A percentile compares a stretch with the other conserved stretches of the same genome.
Conservation (phyloP, 2,888 invertebrate genomes). For the Neoitamus cyanurus region DNA sequence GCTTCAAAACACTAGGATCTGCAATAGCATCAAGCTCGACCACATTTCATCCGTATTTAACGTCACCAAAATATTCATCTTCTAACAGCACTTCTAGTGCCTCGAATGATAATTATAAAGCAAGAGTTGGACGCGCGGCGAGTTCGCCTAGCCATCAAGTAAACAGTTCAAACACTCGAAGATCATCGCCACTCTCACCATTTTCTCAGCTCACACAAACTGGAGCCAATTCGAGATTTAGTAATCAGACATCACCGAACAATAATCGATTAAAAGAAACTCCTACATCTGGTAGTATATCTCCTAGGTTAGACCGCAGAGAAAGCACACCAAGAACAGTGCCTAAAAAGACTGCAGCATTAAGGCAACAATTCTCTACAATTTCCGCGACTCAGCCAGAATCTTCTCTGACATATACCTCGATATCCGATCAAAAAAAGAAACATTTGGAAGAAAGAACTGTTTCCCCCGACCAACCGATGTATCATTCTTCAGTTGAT, state of each 20-base stretch:
- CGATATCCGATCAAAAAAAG: constrained; percentile 48
- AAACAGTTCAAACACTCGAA: constrained; percentile 60
- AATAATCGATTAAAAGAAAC: constrained; percentile 25
- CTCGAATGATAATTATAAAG: constrained; percentile 52
- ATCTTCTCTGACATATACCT: constrained; percentile 4
- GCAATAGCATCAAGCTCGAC: constrained; percentile 47
- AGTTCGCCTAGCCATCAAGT: constrained; percentile 55
- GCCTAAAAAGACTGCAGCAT: constrained; percentile 67
- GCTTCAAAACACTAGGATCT: constrained; percentile 49
- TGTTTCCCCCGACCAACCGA: constrained; percentile 44
- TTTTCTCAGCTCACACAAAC: constrained; percentile 34
- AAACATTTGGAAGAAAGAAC: constrained; percentile 40
- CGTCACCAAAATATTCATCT: constrained; percentile 56
- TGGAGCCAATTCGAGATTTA: neutral
- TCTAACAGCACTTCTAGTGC: constrained; percentile 55
- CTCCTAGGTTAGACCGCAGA: constrained; percentile 51
- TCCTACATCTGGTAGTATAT: constrained; percentile 24
- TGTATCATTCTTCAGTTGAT: constrained; percentile 48
- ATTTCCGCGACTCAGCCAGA: constrained; percentile 58
- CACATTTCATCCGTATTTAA: constrained; percentile 54
- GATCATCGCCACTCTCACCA: constrained; percentile 55
- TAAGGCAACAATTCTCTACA: constrained; percentile 67
- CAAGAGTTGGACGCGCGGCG: constrained; percentile 53
- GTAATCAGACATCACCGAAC: constrained; percentile 40
- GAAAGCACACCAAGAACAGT: constrained; percentile 63